Conservation (phyloP, 23 tunicate species). For the Ascidia mentula region DNA sequence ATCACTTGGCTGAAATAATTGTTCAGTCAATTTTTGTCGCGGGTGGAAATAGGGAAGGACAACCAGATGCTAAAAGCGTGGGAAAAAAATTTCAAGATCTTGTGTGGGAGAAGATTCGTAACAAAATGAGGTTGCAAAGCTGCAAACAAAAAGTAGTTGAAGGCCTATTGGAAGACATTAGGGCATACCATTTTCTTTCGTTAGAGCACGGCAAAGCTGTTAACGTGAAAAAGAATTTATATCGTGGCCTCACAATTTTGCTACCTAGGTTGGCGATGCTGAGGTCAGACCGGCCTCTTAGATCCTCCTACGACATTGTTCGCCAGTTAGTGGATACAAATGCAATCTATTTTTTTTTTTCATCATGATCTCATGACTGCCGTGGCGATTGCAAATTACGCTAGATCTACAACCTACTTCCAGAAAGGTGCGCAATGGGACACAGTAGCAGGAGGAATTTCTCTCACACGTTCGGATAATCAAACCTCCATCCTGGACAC, state of each 20-base stretch:
- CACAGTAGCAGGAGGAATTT: background rate
- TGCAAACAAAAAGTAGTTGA: background rate
- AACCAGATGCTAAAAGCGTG: background rate
- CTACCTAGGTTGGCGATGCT: background rate
- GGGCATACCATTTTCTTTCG: background rate
- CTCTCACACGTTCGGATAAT: background rate
- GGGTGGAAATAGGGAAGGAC: background rate
- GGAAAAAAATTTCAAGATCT: background rate
- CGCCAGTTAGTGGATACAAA: background rate
- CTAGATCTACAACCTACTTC: background rate
- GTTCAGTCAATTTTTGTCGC: background rate
- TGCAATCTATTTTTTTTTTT: no score
- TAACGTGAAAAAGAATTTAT: background rate
- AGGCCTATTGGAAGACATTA: background rate
- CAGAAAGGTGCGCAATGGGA: background rate
- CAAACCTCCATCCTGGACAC: background rate
- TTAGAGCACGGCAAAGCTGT: background rate
- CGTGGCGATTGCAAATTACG: background rate
- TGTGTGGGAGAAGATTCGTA: background rate
- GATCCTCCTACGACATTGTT: background rate
- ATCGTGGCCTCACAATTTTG: background rate
- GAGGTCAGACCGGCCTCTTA: background rate
- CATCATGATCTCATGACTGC: background rate
- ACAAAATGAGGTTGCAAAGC: background rate
- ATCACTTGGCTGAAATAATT: background rate